Evolutionary conservation across 2,888 invertebrate genomes (phyloP).

Genomic region (Nomada flava): DNA sequence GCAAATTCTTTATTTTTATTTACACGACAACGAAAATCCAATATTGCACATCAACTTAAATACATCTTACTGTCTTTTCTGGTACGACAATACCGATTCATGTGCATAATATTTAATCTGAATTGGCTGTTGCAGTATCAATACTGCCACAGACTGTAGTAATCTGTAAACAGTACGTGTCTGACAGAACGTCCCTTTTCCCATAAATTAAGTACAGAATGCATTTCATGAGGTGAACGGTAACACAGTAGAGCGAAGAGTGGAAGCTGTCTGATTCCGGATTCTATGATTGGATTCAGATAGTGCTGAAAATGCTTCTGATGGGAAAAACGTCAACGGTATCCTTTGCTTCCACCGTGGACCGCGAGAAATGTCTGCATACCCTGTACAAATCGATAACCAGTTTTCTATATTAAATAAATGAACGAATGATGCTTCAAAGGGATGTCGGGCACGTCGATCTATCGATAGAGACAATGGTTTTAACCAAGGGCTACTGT

Average conservation of each 20-base stretch:
- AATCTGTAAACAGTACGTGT: no score
- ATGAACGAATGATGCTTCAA: constrained; percentile 38
- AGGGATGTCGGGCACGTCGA: constrained; percentile 35
- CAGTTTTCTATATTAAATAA: constrained; percentile 41
- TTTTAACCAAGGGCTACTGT: background rate
- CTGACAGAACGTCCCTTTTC: background rate
- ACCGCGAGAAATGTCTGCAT: constrained; percentile 42
- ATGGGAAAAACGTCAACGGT: constrained; percentile 48
- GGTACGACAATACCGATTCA: no score
- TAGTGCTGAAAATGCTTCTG: constrained; percentile 20
- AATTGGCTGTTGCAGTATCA: background rate
- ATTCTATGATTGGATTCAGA: constrained; percentile 21
- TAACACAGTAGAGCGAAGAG: background rate
- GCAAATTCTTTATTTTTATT: no score
- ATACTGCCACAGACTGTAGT: background rate
- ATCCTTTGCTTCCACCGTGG: constrained; percentile 25
- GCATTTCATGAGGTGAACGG: background rate
- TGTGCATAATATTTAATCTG: no score
- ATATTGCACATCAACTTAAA: no score
- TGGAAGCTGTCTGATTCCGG: constrained; percentile 22
- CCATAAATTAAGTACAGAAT: background rate
- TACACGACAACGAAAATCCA: no score
- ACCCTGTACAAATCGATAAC: constrained; percentile 39
- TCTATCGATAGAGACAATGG: constrained; percentile 16
- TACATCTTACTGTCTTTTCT: no score